A percentile compares a stretch with the other conserved stretches of the same genome.
Evolutionary conservation across 2,888 invertebrate genomes (phyloP).

Genomic region (Thymelicus lineola): DNA sequence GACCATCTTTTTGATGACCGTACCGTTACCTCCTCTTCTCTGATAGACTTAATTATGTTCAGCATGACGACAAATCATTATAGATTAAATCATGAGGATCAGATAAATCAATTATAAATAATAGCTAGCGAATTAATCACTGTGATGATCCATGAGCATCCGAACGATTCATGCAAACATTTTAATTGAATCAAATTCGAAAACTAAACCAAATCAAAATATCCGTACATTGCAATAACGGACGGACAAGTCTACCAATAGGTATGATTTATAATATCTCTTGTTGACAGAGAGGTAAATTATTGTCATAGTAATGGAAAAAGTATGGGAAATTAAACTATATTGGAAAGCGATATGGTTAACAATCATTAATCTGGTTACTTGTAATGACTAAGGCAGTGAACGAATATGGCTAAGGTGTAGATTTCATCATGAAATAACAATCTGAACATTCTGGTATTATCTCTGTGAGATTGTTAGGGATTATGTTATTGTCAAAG

Average conservation of each 20-base stretch:
- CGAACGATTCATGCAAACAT: too few species aligned
- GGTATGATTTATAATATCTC: slow-evolving; percentile 15
- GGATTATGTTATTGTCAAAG: background rate
- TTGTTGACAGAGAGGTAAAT: slow-evolving; percentile 12
- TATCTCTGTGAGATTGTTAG: background rate
- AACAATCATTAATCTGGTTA: background rate
- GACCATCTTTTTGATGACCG: too few species aligned
- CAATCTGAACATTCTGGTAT: background rate
- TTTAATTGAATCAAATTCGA: background rate
- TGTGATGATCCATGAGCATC: too few species aligned
- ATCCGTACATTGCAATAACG: background rate
- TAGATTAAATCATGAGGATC: too few species aligned
- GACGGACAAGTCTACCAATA: background rate
- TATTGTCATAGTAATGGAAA: background rate
- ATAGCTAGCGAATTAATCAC: too few species aligned
- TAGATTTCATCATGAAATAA: slow-evolving; percentile 1
- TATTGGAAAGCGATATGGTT: background rate
- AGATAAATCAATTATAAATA: too few species aligned
- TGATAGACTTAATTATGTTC: too few species aligned
- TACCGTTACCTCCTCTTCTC: too few species aligned
- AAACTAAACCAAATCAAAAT: slow-evolving; percentile 9
- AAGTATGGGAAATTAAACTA: background rate
- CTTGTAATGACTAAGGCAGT: too few species aligned
- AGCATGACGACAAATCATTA: too few species aligned
- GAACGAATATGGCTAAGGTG: background rate